Conservation (phyloP, 2,797 vertebrate genomes). For the Crax fasciolata region DNA sequence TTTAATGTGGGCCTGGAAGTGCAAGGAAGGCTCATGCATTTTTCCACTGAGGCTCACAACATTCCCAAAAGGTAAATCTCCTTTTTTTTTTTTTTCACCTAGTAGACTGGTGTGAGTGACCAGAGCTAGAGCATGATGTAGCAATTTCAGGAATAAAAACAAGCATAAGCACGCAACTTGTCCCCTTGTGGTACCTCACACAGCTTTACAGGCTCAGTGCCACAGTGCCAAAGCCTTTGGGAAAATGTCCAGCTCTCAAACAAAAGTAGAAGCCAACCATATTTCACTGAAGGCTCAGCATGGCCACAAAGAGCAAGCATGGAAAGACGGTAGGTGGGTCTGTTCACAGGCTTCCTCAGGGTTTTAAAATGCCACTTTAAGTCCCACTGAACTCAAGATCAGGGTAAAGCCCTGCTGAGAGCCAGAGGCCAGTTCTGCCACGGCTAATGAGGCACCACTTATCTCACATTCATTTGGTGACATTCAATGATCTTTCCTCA, state of each 20-base stretch:
- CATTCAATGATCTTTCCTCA: background rate
- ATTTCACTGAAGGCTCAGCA: background rate
- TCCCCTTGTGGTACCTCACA: background rate
- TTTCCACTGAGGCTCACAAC: constrained; percentile 88
- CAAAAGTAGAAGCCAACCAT: background rate
- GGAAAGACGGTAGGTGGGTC: background rate
- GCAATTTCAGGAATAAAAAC: background rate
- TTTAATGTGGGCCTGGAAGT: constrained; percentile 92
- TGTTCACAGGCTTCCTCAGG: background rate
- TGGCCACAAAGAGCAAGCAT: background rate
- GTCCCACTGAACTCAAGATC: background rate
- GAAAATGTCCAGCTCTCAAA: background rate
- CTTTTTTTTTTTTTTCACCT: rapidly evolving
- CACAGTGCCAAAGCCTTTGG: background rate
- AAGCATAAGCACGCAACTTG: background rate
- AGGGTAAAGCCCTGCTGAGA: background rate
- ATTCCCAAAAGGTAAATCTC: constrained; percentile 89
- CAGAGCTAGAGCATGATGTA: background rate
- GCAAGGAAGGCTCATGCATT: constrained; percentile 91
- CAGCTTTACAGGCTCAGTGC: background rate
- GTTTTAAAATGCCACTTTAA: background rate
- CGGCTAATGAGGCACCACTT: background rate
- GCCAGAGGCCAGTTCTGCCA: background rate
- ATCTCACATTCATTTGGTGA: background rate
- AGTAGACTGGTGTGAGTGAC: background rate